Base-by-base conservation (phyloP, 1,140 invertebrate species). In the Drosophila kepulauana region DNA sequence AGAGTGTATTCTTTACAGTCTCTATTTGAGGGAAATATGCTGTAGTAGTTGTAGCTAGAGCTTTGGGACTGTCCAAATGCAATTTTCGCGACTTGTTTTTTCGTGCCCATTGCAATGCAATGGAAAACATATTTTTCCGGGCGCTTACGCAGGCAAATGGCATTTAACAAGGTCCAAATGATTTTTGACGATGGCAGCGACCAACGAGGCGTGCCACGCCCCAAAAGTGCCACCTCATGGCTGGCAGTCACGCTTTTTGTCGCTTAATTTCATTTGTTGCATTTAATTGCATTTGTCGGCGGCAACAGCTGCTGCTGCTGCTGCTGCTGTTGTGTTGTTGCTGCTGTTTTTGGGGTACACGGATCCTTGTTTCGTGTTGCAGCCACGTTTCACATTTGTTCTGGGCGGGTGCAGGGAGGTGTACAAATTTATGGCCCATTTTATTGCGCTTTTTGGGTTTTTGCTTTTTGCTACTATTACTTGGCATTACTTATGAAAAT, bases 251-350 rank as follows among this genome's bases (percentile, higher is more conserved):
- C 76, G 82, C 79, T 64, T 25, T 69, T 69, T 54, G 73, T 75
- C 80, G 84, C 84, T 87, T 82, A 87, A 87, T 88, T 88, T 88
- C 73, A 87, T 87, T 87, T 82, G 77, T 88, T 75, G 84, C 80
- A 88, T 88, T 88, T 87, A 87, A 87, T 88, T 87, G 80, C 84
- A 52, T 73, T 66, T 63, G 63, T n/a, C 46, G 49, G 30, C 43
- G 20, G 64, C 63, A 46, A 45, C 65, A 2, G 58, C n/a, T 43
- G 25, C 58, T 41, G 62, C 59, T 15, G 28, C 49, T 10, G 13
- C 51, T 58, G 54, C 63, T 13, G 13, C 43, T 64, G 35, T 46
- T 58, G 58, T 46, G n/a, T 7, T 13, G 11, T 33, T 38, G 35
- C 35, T 38, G 35, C 35, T 8, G 35, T 10, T 38, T 59, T 56